A percentile compares a stretch with the other conserved stretches of the same genome.
Conservation (phyloP, 2,888 invertebrate species). For the Argyresthia goedartella region DNA sequence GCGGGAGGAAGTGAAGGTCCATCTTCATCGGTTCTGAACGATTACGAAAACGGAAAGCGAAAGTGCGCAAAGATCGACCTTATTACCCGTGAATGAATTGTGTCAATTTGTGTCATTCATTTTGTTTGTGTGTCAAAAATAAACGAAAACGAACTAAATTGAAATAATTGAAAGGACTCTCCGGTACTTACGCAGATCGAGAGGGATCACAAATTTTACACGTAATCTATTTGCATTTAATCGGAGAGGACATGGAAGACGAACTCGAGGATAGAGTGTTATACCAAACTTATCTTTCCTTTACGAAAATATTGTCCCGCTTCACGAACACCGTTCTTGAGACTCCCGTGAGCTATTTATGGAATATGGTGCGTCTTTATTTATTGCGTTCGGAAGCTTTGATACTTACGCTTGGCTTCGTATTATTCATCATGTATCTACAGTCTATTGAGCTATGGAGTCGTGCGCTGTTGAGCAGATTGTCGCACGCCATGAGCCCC, state of each 20-base stretch:
- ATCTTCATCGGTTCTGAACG: no score
- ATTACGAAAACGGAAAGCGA: neutral
- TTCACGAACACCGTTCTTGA: conserved; percentile 86
- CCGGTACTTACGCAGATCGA: no score
- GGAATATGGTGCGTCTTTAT: conserved; percentile 84
- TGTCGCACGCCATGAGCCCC: conserved; percentile 76
- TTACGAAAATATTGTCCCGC: conserved; percentile 87
- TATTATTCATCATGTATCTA: conserved; percentile 82
- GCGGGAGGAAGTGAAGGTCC: no score
- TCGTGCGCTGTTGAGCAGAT: conserved; percentile 77
- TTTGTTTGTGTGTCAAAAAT: no score
- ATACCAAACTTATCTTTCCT: conserved; percentile 88
- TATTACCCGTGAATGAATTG: no score
- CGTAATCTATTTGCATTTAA: neutral
- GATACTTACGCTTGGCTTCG: conserved; percentile 77
- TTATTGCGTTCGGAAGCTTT: conserved; percentile 85
- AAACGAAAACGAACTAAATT: no score
- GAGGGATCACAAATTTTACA: no score
- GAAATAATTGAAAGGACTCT: no score
- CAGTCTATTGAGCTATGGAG: conserved; percentile 89
- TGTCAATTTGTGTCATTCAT: no score
- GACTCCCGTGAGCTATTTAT: conserved; percentile 80
- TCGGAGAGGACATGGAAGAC: conserved; percentile 84
- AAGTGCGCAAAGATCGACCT: neutral
- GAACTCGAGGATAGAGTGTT: conserved; percentile 90